Evolutionary conservation across 35 echinoderm and acorn worm genomes (phyloP).

Genomic region (Diadema setosum): DNA sequence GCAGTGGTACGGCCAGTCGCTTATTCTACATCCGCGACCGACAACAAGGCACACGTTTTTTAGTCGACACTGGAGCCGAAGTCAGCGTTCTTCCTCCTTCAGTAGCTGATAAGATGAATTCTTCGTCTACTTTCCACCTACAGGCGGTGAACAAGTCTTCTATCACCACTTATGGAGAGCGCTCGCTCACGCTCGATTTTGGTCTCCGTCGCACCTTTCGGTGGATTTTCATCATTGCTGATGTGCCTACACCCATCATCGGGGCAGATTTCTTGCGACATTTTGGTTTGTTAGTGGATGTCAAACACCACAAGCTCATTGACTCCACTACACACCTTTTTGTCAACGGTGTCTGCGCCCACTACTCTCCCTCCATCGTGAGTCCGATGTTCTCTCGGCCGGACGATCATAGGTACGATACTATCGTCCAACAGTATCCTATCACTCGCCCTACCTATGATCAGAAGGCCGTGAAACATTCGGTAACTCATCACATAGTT

Average conservation of each 20-base stretch:
- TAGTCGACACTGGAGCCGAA: no score
- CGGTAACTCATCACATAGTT: conserved; percentile 43
- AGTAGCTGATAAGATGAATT: no score
- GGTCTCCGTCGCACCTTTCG: conserved; percentile 23
- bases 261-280: conserved; percentile 47
- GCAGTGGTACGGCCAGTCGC: no score
- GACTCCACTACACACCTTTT: conserved; percentile 3
- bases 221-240: conserved; percentile 45
- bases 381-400: background rate
- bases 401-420: background rate
- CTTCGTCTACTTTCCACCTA: no score
- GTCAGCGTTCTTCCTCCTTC: no score
- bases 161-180: background rate
- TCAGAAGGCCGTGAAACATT: conserved; percentile 10
- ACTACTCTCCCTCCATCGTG: background rate
- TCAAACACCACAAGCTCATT: background rate
- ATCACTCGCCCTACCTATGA: background rate
- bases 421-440: background rate
- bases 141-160: no score
- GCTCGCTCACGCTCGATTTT: conserved; percentile 30
- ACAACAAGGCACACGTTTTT: no score
- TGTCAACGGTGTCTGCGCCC: background rate
- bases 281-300: conserved; percentile 7
- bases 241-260: conserved; percentile 23
- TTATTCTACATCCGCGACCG: no score